These are phyloP conservation scores for Beroe forskalii DNA, from an alignment of 37 sponge, comb jelly and placozoan genomes.

Conservation along the genomic window DNA sequence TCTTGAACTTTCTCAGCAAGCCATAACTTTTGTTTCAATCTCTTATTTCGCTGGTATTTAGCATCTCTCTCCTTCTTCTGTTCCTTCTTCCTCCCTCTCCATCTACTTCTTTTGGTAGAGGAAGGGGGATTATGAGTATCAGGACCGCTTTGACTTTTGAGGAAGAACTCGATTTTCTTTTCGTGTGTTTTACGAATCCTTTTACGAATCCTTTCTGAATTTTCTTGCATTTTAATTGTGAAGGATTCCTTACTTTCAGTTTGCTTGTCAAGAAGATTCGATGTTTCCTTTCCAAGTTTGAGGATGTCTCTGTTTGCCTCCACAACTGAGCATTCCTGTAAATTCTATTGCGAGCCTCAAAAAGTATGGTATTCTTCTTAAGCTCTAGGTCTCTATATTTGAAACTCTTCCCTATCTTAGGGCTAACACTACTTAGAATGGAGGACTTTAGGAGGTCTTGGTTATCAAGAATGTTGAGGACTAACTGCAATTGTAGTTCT, in stretches of 20 bases:
- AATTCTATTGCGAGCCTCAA: neutral
- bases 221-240: too few relatives aligned
- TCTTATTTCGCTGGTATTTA: neutral
- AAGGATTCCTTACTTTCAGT: too few relatives aligned
- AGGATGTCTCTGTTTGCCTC: neutral
- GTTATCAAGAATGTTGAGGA: neutral
- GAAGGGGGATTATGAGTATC: too few relatives aligned
- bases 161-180: too few relatives aligned
- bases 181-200: too few relatives aligned
- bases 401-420: neutral
- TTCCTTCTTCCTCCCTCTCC: neutral
- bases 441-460: neutral
- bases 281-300: too few relatives aligned
- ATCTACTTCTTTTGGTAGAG: too few relatives aligned
- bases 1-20: neutral
- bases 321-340: neutral
- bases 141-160: too few relatives aligned
- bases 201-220: too few relatives aligned
- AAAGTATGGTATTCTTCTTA: neutral
- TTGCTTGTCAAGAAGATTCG: too few relatives aligned
- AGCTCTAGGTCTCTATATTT: neutral
- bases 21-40: neutral
- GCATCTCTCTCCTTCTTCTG: neutral
- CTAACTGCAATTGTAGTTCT: neutral
- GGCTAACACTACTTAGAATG: neutral